Evolutionary conservation across 2,797 vertebrate species (phyloP).

Genomic region (Parambassis ranga): DNA sequence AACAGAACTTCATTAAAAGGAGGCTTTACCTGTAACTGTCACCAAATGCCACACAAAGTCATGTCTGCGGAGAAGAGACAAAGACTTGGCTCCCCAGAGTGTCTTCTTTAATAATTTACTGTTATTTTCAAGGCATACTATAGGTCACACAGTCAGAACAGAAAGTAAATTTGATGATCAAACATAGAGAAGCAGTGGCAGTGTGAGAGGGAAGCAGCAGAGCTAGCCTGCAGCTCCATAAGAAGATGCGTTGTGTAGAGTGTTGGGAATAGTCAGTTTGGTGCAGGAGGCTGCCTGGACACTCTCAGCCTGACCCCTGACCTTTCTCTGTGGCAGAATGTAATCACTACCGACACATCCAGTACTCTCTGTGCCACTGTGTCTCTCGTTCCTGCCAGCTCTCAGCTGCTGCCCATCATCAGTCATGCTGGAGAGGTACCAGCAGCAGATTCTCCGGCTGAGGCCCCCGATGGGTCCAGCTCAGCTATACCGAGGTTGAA

Average conservation of each 20-base stretch:
- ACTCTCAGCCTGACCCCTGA: conserved; percentile 53
- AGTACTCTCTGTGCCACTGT: conserved; percentile 52
- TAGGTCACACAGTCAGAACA: not conserved
- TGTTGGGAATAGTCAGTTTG: conserved; percentile 24
- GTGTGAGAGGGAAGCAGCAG: conserved; percentile 18
- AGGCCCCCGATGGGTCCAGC: conserved; percentile 17
- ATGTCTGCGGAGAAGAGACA: too few species aligned
- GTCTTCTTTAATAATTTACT: too few species aligned
- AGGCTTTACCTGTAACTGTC: too few species aligned
- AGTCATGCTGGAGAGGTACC: conserved; percentile 31
- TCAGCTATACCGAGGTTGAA: conserved; percentile 18
- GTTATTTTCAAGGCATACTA: not conserved
- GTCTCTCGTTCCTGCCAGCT: conserved; percentile 37
- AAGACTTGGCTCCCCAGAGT: too few species aligned
- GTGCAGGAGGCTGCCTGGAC: conserved; percentile 24
- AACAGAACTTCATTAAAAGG: too few species aligned
- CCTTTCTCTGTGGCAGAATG: conserved; percentile 46
- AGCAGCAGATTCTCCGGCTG: conserved; percentile 26
- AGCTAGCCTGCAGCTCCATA: not conserved
- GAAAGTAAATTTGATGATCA: conserved; percentile 20
- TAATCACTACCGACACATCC: conserved; percentile 64
- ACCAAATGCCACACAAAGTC: too few species aligned
- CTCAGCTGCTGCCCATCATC: conserved; percentile 57
- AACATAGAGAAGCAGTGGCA: not conserved
- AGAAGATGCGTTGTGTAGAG: conserved; percentile 12